Evolutionary conservation across 2,113 vertebrate genomes (phyloP).

Genomic region (Psephotus haematonotus): DNA sequence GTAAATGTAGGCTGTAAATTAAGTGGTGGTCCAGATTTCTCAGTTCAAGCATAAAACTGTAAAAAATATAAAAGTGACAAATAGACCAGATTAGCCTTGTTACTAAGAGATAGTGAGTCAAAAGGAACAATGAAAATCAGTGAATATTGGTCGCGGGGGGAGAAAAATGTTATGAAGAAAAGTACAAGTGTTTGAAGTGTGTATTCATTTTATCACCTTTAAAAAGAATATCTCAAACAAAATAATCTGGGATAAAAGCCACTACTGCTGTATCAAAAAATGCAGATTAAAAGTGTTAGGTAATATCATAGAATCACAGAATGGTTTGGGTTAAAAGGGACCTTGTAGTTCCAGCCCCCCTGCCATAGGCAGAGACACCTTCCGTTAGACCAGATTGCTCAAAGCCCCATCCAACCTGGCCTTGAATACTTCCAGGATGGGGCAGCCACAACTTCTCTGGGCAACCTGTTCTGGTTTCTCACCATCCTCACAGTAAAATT

Average conservation of each 20-base stretch:
- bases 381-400: neutral
- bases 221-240: neutral
- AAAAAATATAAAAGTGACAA: neutral
- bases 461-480: neutral
- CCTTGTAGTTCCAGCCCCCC: neutral
- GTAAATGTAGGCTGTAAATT: neutral
- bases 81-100: neutral
- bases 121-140: neutral
- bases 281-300: neutral
- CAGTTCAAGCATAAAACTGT: neutral
- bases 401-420: neutral
- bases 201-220: neutral
- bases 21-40: neutral
- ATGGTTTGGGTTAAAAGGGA: neutral
- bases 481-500: neutral
- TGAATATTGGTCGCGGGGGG: neutral
- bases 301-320: neutral
- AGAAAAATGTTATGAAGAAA: neutral
- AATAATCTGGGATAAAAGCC: neutral
- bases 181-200: neutral
- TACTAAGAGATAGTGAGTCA: neutral
- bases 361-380: neutral
- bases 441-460: neutral
- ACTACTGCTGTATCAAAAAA: neutral
- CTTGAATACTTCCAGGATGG: neutral